Percentiles rank a stretch among this genome's conserved stretches.
Evolutionary conservation across 2,113 vertebrate genomes (phyloP).

Genomic region (Phainopepla nitens): DNA sequence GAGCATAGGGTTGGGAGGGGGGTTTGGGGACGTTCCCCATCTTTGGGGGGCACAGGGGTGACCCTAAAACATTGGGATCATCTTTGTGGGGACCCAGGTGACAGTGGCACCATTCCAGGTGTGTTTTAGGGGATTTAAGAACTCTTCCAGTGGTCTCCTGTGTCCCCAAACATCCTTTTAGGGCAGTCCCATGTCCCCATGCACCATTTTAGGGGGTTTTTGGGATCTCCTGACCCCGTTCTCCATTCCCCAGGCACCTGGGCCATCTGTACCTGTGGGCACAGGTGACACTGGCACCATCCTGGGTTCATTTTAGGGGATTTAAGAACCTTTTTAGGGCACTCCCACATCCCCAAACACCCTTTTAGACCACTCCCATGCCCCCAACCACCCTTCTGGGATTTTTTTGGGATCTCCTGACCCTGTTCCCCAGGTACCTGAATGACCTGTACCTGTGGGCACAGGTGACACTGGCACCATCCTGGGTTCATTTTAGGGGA

Average conservation of each 20-base stretch:
- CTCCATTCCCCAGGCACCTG: no score
- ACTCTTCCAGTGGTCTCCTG: no score
- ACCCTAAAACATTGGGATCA: not conserved
- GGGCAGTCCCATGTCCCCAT: no score
- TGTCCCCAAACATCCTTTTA: accelerated
- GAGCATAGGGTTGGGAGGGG: no score
- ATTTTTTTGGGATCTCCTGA: not conserved
- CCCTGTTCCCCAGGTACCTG: not conserved
- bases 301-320: not conserved
- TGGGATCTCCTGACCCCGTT: not conserved
- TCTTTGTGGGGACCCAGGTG: no score
- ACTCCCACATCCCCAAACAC: no score
- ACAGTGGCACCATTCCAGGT: accelerated
- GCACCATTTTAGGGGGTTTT: not conserved
- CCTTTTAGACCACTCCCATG: no score
- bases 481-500: not conserved
- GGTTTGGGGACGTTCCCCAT: accelerated
- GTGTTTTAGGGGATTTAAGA: accelerated
- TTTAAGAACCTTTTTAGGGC: constrained; percentile 1
- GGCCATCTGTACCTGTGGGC: not conserved
- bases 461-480: not conserved
- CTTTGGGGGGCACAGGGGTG: not conserved
- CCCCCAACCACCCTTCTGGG: not conserved
- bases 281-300: not conserved
- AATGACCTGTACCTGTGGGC: accelerated